Conservation (phyloP, 2,797 vertebrate genomes). For the Macropus fuliginosus region DNA sequence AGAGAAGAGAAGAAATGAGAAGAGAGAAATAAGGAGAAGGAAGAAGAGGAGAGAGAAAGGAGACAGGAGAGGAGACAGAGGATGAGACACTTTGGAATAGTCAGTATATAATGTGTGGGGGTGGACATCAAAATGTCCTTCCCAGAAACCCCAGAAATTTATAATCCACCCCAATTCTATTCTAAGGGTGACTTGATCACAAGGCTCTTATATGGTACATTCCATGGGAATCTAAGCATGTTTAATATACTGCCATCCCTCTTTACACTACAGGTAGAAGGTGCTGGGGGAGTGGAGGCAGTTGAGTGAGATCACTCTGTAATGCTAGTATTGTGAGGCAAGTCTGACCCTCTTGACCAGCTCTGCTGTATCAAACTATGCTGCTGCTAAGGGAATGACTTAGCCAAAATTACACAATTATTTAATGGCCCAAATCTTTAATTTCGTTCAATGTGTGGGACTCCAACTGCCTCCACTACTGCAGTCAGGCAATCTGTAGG, state of each 20-base stretch:
- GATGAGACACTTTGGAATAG: background rate
- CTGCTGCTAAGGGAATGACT: background rate
- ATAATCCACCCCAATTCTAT: background rate
- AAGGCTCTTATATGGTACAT: background rate
- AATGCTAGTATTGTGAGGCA: background rate
- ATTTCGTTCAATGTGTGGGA: background rate
- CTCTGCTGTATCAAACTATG: background rate
- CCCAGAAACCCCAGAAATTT: background rate
- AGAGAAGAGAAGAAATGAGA: fast-evolving
- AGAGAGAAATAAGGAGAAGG: no score
- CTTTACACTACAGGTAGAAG: background rate
- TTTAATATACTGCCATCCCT: background rate
- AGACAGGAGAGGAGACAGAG: no score
- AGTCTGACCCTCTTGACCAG: background rate
- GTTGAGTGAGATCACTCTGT: background rate
- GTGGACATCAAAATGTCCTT: background rate
- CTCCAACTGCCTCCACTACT: background rate
- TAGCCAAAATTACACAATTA: background rate
- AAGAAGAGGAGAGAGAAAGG: no score
- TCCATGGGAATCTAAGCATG: background rate
- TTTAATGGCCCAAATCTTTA: background rate
- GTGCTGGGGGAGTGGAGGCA: background rate
- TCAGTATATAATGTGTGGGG: background rate
- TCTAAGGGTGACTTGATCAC: background rate
- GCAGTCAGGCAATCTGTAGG: background rate